These are phyloP conservation scores for Anastrepha ludens DNA, from an alignment of 1,140 invertebrate species.

Conservation along the genomic window DNA sequence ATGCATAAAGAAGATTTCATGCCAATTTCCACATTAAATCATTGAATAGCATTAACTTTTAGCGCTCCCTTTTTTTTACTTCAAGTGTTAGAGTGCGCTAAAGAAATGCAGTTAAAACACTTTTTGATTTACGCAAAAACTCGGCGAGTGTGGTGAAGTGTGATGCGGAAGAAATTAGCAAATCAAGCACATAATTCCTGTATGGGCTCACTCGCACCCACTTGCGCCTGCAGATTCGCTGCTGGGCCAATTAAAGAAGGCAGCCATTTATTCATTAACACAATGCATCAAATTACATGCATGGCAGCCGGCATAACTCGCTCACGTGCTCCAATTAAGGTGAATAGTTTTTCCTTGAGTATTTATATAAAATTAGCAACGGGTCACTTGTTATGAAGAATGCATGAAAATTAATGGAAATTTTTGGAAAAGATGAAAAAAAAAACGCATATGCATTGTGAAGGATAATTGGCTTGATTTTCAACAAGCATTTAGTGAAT, in stretches of 20 bases:
- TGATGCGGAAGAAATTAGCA: conserved; percentile 37
- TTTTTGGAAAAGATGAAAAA: no score
- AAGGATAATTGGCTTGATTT: neutral
- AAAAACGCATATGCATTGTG: neutral
- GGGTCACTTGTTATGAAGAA: conserved; percentile 6
- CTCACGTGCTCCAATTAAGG: conserved; percentile 37
- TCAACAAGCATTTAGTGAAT: no score
- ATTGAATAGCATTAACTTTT: neutral
- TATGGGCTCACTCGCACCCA: no score
- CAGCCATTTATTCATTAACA: conserved; percentile 4
- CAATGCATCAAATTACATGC: conserved; percentile 38
- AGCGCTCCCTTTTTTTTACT: neutral
- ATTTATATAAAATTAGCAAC: conserved; percentile 42
- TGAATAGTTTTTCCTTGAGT: conserved; percentile 10
- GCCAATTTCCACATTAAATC: conserved; percentile 20
- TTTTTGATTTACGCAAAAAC: neutral
- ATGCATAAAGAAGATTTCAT: neutral
- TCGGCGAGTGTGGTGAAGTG: neutral
- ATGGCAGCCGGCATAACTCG: neutral
- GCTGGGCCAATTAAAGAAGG: neutral
- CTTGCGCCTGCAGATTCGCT: neutral
- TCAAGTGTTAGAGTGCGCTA: neutral
- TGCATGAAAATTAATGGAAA: neutral
- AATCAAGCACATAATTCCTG: conserved; percentile 6
- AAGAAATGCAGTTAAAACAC: neutral